These are phyloP conservation scores for Lasioglossum oenotherae DNA, from an alignment of 2,888 invertebrate genomes.

Conservation along the genomic window DNA sequence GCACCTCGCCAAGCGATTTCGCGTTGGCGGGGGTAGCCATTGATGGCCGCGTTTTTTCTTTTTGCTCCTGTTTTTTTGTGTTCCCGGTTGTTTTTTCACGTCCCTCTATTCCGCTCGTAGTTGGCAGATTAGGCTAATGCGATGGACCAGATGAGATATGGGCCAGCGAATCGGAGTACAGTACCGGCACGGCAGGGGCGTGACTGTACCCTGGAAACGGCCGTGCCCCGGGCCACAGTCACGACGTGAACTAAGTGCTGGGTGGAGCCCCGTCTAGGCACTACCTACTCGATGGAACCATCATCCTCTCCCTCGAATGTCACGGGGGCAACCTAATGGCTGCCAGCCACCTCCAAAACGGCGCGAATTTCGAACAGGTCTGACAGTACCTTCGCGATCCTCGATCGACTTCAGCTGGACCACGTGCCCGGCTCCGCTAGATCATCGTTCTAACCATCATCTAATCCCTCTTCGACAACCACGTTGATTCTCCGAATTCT, in stretches of 20 bases:
- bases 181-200: slow-evolving; percentile 84
- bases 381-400: slow-evolving; percentile 25
- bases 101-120: slow-evolving; percentile 63
- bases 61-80: slow-evolving; percentile 30
- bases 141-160: slow-evolving; percentile 84
- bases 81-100: slow-evolving; percentile 53
- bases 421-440: not conserved
- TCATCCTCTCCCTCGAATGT: slow-evolving; percentile 79
- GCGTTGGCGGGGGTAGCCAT: slow-evolving; percentile 74
- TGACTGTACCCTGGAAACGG: slow-evolving; percentile 87
- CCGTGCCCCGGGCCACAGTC: slow-evolving; percentile 85
- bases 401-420: not conserved
- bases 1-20: slow-evolving; percentile 81
- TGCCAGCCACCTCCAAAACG: slow-evolving; percentile 70
- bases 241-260: slow-evolving; percentile 86
- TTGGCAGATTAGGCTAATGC: slow-evolving; percentile 84
- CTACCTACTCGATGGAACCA: slow-evolving; percentile 84
- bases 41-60: slow-evolving; percentile 82
- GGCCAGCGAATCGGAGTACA: slow-evolving; percentile 85
- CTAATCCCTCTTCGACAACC: not conserved
- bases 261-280: slow-evolving; percentile 84
- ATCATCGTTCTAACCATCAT: not conserved
- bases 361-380: slow-evolving; percentile 75
- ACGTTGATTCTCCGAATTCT: not conserved
- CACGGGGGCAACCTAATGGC: slow-evolving; percentile 78